Evolutionary conservation across 2,888 invertebrate genomes (phyloP), one percentile per base, ranked within the genome.

Genomic region (Willowsia nigromaculata): DNA sequence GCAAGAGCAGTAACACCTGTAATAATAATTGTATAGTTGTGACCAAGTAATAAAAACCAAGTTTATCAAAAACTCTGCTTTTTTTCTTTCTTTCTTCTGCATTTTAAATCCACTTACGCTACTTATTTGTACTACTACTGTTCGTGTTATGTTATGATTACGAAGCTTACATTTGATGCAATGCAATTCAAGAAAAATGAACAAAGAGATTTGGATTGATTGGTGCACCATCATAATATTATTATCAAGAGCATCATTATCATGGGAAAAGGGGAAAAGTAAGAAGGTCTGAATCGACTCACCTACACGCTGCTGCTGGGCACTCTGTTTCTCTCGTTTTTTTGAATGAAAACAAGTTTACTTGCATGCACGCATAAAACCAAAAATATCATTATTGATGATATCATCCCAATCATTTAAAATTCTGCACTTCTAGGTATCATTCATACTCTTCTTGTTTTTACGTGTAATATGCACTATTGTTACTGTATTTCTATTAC

Each of bases 261-360:
- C 78, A 78, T 78, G 85, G 76, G 76, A 85, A 85, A 85, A 85
- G 62, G 15, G 62, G 43, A 81, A 81, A 81, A 81, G 53, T 33
- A 30, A 53, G 56, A 78, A 78, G 78, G 78, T 37, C 78, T 33
- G 37, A 74, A 74, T 47, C 43, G 22, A 47, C 27, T 74, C 27
- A 47, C 47, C 18, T 37, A n/a, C n/a, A n/a, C n/a, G n/a, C n/a
- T n/a, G n/a, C n/a, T n/a, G n/a, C n/a, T n/a, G n/a, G n/a, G n/a
- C n/a, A 37, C 22, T 37, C 40, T 27, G 30, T 33, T 50, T 25
- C 71, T 50, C 11, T 33, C n/a, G 30, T 43, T 53, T 53, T 71
- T 40, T 47, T 83, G 83, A 83, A 83, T 84, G 84, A 84, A 84
- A 84, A 84, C 84, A 71, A 84, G 84, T 84, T 84, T n/a, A n/a